Base-by-base conservation (phyloP, 2,888 invertebrate genomes). In the Cataglyphis albicans region DNA sequence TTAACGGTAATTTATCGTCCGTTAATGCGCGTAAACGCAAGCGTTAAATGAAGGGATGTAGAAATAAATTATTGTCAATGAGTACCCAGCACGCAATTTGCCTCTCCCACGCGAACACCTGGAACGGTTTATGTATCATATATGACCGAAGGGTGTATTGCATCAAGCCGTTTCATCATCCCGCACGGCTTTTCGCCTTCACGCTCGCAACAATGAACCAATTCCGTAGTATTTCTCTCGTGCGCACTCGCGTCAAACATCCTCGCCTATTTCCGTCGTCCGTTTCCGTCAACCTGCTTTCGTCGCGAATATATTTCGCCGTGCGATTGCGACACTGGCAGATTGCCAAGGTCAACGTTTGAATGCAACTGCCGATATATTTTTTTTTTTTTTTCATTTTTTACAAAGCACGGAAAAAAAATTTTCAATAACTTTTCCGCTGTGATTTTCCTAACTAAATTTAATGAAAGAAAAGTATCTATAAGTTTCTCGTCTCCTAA, bases 51-150 rank as follows among this genome's bases (percentile, higher is more conserved):
- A 44, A 63, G 38, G 52, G 48, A 44, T 48, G 72, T 67, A 70
- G 68, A 82, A 67, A 86, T 84, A 84, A 76, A 84, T 83, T 83
- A 81, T 73, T 68, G 87, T 85, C 81, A 82, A 85, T 84, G 81
- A 86, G 76, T 70, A 55, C 68, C 63, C 64, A 38, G 67, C 61
- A 73, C 61, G 76, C 61, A 68, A 82, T 82, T 86, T 82, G 78
- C 83, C 70, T 86, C 88, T 90, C 90, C 91, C 88, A 90, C 90
- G 90, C 88, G 81, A 80, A 78, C 90, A 90, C 90, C 90, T 89
- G 89, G 83, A 86, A 87, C 86, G 86, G 83, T 90, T 86, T 73
- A 84, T 85, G 82, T 52, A n/a, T n/a, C n/a, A 52, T n/a, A 48
- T 44, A 59, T 68, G 85, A 81, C 44, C 82, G 67, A 82, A 73